These are phyloP conservation scores for Meloe dianella DNA, from an alignment of 2,888 invertebrate species.

Conservation along the genomic window DNA sequence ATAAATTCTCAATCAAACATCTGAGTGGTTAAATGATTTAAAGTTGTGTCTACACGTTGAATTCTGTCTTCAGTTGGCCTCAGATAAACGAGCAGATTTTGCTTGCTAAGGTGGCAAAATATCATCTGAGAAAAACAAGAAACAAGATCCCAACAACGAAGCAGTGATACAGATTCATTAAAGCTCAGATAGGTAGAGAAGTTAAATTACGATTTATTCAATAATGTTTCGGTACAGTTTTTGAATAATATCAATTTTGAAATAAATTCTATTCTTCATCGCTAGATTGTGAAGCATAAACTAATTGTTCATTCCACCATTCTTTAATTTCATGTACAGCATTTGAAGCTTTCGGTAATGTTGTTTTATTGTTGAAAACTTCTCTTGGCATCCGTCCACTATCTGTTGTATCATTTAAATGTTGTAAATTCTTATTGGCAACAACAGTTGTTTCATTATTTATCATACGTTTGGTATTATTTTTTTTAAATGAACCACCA, in stretches of 20 bases:
- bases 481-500: slow-evolving; percentile 59
- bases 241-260: not conserved
- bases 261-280: slow-evolving; percentile 60
- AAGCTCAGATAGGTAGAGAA: no score
- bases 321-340: slow-evolving; percentile 77
- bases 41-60: no score
- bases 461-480: not conserved
- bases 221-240: no score
- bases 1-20: no score
- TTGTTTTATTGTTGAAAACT: slow-evolving; percentile 59
- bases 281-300: slow-evolving; percentile 68
- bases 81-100: no score
- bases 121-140: no score
- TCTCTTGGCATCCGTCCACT: slow-evolving; percentile 59
- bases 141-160: no score
- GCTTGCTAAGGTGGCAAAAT: no score
- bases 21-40: no score
- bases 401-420: slow-evolving; percentile 61
- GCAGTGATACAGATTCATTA: no score
- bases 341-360: slow-evolving; percentile 62
- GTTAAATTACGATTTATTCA: no score
- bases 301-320: slow-evolving; percentile 85
- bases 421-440: slow-evolving; percentile 63
- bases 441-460: slow-evolving; percentile 52
- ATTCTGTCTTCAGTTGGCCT: no score